Percentiles rank a stretch among this genome's conserved stretches.
phyloP scores from a whole-genome alignment of 2,113 vertebrate species.

The Amazona vittata region DNA sequence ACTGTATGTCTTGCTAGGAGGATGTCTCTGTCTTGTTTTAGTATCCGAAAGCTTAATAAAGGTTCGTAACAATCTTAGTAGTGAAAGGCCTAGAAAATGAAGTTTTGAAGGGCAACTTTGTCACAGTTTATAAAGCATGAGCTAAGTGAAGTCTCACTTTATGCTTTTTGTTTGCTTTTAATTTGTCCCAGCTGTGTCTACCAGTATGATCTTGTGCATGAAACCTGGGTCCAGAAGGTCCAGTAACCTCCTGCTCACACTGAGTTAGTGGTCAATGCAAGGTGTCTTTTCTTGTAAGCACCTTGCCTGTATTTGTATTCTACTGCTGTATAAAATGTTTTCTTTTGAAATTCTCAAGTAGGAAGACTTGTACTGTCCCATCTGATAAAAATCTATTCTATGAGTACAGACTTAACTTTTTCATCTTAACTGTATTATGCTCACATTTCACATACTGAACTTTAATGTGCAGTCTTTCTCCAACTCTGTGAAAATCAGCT shows the following conservation, averaged over 20 bases:
- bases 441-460: not conserved
- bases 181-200: not conserved
- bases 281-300: not conserved
- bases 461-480: not conserved
- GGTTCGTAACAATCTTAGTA: not conserved
- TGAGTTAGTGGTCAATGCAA: not conserved
- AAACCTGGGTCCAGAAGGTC: not conserved
- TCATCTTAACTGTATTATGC: not conserved
- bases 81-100: not conserved
- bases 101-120: not conserved
- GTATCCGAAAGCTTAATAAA: not conserved
- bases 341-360: not conserved
- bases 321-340: not conserved
- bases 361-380: not conserved
- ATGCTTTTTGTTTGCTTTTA: not conserved
- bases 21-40: not conserved
- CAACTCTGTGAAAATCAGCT: not conserved
- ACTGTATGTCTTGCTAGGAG: not conserved
- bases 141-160: not conserved
- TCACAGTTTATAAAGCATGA: not conserved
- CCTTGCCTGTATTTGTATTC: not conserved
- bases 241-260: not conserved
- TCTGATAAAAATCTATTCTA: not conserved
- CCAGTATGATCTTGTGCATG: not conserved
- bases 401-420: not conserved